Percentiles rank a stretch among this genome's conserved stretches.
Evolutionary conservation across 2,113 vertebrate genomes (phyloP).

Genomic region (Siniperca chuatsi): DNA sequence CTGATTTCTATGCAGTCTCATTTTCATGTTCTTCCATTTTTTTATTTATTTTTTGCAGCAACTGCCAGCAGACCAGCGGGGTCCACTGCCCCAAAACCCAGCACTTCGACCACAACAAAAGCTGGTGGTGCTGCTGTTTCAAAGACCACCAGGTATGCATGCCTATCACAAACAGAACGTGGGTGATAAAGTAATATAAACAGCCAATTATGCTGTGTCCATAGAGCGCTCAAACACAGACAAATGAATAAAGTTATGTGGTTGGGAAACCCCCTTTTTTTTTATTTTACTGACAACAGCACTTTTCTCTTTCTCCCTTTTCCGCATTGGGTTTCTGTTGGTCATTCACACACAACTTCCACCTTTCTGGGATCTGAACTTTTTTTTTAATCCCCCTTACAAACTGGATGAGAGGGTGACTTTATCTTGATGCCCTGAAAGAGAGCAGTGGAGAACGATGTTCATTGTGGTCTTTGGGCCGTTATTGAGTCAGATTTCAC

Average conservation of each 20-base stretch:
- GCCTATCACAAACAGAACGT: not conserved
- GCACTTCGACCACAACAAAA: conserved; percentile 61
- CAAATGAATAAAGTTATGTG: not conserved
- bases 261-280: not conserved
- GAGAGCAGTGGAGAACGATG: conserved; percentile 40
- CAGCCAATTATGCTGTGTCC: not conserved
- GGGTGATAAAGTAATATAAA: not conserved
- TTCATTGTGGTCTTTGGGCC: conserved; percentile 55
- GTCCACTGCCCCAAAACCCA: conserved; percentile 65
- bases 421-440: conserved; percentile 50
- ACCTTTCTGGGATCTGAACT: conserved; percentile 9
- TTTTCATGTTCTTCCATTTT: not conserved
- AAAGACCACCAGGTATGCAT: conserved; percentile 80
- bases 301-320: not conserved
- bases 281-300: no score
- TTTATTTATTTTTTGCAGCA: conserved; percentile 21
- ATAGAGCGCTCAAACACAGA: not conserved
- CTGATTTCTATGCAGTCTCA: not conserved
- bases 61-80: conserved; percentile 55
- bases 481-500: conserved; percentile 65
- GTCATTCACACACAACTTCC: not conserved
- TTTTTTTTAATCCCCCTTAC: not conserved
- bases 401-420: conserved; percentile 42
- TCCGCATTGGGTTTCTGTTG: not conserved
- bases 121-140: conserved; percentile 40